Evolutionary conservation across 2,888 invertebrate species (phyloP), one percentile per base, ranked within the genome.

Genomic region (Aromia moschata): DNA sequence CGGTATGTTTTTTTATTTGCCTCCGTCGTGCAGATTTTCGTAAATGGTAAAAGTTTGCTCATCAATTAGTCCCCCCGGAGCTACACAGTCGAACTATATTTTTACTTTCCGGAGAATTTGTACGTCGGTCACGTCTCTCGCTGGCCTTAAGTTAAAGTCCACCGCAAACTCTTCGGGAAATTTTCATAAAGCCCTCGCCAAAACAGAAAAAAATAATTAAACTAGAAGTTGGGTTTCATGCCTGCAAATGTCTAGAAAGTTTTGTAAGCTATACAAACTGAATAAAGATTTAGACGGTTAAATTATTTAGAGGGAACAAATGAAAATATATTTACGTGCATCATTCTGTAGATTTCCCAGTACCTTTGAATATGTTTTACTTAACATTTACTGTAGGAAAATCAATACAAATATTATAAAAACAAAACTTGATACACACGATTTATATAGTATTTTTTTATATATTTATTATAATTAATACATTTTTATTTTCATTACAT

Each of bases 131-230:
- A 51, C 51, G 51, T 51, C n/a, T 30, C 15, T 2, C 16, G n/a
- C 37, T 38, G 18, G 40, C 17, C 51, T 51, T 37, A 47, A 47
- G 36, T 47, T 38, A 25, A 47, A 47, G 36, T 37, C 47, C 37
- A 20, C 20, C 36, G 47, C 17, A 18, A 47, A 47, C 46, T 47
- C 36, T 5, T 14, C 44, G 46, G 20, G 12, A 37, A 37, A 36
- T 47, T 47, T 47, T 20, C 47, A 47, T 37, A 47, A 30, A 47
- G 30, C 51, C 30, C 30, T 15, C 20, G 51, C 15, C 40, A 40
- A 51, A 51, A 51, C 30, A 40, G 25, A 30, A 51, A 51, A 25
- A 51, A 40, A 51, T 51, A 51, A 51, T 51, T 51, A 51, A 25
- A 47, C 15, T 11, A 33, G 46, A 16, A 46, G 17, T 16, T 33